Evolutionary conservation across 2,888 invertebrate species (phyloP).

Genomic region (Copidosoma aretas): DNA sequence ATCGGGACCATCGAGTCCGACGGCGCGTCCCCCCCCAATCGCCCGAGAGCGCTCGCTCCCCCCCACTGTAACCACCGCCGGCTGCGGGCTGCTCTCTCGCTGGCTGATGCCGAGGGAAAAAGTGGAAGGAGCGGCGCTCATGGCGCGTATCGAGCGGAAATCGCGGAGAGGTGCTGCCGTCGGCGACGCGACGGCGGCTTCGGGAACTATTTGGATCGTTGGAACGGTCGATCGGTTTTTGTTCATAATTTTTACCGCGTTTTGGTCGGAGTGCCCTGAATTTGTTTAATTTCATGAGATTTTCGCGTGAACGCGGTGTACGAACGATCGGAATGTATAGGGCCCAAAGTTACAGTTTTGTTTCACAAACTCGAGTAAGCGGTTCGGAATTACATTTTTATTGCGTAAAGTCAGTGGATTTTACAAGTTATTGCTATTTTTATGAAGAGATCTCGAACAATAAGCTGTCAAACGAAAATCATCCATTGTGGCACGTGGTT

Average conservation of each 20-base stretch:
- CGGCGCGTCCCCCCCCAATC: conserved; percentile 59
- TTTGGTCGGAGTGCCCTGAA: background rate
- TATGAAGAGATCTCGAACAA: too few species aligned
- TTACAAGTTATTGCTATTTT: too few species aligned
- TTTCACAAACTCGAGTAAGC: too few species aligned
- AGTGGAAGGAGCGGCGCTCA: conserved; percentile 25
- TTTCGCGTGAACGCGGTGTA: too few species aligned
- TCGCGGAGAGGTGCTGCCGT: conserved; percentile 60
- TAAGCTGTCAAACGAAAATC: too few species aligned
- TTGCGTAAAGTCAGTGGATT: too few species aligned
- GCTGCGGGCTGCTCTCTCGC: background rate
- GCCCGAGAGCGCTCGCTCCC: conserved; percentile 66
- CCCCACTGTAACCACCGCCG: conserved; percentile 56
- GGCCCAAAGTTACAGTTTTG: too few species aligned
- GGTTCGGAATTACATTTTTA: too few species aligned
- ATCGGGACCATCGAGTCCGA: conserved; percentile 58
- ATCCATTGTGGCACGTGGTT: too few species aligned
- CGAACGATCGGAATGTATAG: too few species aligned
- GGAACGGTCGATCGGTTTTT: too few species aligned
- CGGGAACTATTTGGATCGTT: conserved; percentile 41
- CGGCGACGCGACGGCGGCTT: conserved; percentile 47
- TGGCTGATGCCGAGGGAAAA: conserved; percentile 35
- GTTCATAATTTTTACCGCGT: background rate
- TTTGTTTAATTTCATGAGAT: background rate
- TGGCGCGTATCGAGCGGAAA: conserved; percentile 42